Evolutionary conservation across 2,797 vertebrate genomes (phyloP).

Genomic region (Leptatherina wallacei): DNA sequence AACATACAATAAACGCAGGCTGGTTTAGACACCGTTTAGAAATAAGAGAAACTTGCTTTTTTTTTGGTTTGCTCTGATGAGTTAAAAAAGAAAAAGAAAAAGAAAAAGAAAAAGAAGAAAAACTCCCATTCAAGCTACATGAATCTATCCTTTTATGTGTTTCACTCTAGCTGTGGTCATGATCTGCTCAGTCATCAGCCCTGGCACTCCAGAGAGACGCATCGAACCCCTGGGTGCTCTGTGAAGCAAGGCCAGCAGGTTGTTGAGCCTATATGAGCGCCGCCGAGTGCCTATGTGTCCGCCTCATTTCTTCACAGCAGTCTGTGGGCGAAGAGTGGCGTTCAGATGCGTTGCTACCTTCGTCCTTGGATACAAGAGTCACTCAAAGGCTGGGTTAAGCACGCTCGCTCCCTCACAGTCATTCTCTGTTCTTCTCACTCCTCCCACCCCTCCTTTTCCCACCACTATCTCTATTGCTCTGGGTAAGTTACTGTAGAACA

Average conservation of each 20-base stretch:
- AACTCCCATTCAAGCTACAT: conserved; percentile 54
- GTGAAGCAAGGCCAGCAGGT: conserved; percentile 49
- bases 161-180: conserved; percentile 42
- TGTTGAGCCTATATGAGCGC: conserved; percentile 50
- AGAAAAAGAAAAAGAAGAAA: neutral
- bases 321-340: conserved; percentile 68
- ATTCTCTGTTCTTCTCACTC: conserved; percentile 74
- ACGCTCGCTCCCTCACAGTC: conserved; percentile 70
- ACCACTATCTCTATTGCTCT: conserved; percentile 65
- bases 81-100: neutral
- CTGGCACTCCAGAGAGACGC: conserved; percentile 51
- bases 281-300: conserved; percentile 50
- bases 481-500: conserved; percentile 70
- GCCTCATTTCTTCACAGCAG: conserved; percentile 66
- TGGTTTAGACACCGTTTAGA: conserved; percentile 33
- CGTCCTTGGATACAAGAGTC: conserved; percentile 87
- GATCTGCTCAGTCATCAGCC: conserved; percentile 63
- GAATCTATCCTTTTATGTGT: conserved; percentile 34
- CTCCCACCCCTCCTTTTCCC: conserved; percentile 69
- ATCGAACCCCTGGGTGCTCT: conserved; percentile 46
- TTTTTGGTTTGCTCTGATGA: conserved; percentile 11
- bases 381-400: conserved; percentile 79
- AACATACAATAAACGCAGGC: conserved; percentile 65
- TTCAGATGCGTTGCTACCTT: conserved; percentile 80
- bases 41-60: conserved; percentile 26